Percentiles rank a stretch among this genome's conserved stretches.
Evolutionary conservation across 1,140 invertebrate species (phyloP).

Genomic region (Calephelis nemesis): DNA sequence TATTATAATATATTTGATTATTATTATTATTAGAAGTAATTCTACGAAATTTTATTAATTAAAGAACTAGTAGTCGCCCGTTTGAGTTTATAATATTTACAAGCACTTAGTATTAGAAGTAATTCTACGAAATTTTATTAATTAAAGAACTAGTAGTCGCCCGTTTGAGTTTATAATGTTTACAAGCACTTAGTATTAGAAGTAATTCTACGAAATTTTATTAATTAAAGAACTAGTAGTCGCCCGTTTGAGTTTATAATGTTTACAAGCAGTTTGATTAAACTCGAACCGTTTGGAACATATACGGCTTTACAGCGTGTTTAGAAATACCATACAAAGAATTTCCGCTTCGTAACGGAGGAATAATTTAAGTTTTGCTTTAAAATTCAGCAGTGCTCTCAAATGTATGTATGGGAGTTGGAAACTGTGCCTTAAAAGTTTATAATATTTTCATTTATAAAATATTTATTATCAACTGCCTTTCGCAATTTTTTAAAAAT

Average conservation of each 20-base stretch:
- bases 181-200: background rate
- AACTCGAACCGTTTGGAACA: background rate
- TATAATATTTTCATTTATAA: background rate
- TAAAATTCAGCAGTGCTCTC: conserved; percentile 4
- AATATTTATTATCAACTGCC: background rate
- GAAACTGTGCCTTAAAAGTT: background rate
- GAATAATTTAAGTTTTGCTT: conserved; percentile 13
- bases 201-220: background rate
- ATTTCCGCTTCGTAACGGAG: conserved; percentile 4
- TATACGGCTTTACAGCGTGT: background rate
- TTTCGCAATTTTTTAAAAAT: too few relatives aligned
- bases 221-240: conserved; percentile 1
- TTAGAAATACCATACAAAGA: conserved; percentile 14
- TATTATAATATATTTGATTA: too few relatives aligned
- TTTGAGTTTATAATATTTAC: background rate
- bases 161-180: conserved; percentile 1
- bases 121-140: background rate
- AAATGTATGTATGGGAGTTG: background rate
- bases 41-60: background rate
- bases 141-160: background rate
- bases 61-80: background rate
- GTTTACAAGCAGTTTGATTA: conserved; percentile 13
- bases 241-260: background rate
- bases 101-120: background rate
- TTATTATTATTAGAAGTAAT: background rate